Evolutionary conservation across 2,113 vertebrate genomes (phyloP).

Genomic region (Clinocottus analis): DNA sequence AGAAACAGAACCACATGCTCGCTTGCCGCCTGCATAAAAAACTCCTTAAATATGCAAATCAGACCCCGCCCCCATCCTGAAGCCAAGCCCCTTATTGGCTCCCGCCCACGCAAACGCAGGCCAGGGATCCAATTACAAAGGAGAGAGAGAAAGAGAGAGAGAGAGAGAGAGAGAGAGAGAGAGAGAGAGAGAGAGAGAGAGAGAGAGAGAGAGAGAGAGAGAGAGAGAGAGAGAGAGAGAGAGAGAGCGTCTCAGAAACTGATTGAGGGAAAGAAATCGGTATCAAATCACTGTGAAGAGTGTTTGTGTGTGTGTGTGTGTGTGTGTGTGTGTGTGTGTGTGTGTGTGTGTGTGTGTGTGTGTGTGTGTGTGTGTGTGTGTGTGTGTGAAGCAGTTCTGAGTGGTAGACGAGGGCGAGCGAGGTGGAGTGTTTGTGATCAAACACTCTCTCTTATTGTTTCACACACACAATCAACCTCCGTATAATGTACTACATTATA

Average conservation of each 20-base stretch:
- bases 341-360: not conserved
- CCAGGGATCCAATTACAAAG: slow-evolving; percentile 64
- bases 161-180: slow-evolving; percentile 9
- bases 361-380: slow-evolving; percentile 14
- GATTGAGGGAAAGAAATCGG: slow-evolving; percentile 40
- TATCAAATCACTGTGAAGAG: slow-evolving; percentile 35
- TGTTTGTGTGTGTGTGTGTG: slow-evolving; percentile 1
- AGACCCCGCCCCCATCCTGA: too few species aligned
- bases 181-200: slow-evolving; percentile 15
- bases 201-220: not conserved
- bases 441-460: too few species aligned
- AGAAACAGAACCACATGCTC: too few species aligned
- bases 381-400: slow-evolving; percentile 9
- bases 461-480: too few species aligned
- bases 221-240: not conserved
- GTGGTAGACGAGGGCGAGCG: slow-evolving; percentile 26
- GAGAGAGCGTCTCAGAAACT: slow-evolving; percentile 18
- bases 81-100: slow-evolving; percentile 72
- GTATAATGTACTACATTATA: too few species aligned
- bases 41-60: too few species aligned
- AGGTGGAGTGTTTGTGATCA: not conserved
- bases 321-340: slow-evolving; percentile 8
- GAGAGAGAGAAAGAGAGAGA: not conserved
- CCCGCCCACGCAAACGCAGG: slow-evolving; percentile 75
- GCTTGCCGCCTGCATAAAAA: too few species aligned